Evolutionary conservation across 2,797 vertebrate species (phyloP).

Genomic region (Hemitrygon akajei): DNA sequence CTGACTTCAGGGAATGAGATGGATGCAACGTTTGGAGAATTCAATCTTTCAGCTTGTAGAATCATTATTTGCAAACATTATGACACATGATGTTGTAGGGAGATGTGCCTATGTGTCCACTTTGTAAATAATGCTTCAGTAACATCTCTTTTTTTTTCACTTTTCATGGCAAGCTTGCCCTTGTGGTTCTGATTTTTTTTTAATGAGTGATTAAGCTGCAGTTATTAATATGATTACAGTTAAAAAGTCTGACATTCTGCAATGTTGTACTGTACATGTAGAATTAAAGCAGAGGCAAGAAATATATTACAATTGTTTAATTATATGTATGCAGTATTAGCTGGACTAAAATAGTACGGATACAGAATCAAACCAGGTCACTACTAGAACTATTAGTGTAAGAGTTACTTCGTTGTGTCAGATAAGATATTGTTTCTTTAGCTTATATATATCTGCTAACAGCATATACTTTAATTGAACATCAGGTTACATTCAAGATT

Average conservation of each 20-base stretch:
- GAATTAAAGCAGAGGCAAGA: neutral
- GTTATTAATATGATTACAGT: neutral
- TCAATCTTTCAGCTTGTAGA: conserved; percentile 3
- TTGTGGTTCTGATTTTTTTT: neutral
- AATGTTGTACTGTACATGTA: neutral
- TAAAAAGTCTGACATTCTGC: neutral
- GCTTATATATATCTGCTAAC: neutral
- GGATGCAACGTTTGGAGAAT: conserved; percentile 8
- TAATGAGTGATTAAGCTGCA: neutral
- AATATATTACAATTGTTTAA: neutral
- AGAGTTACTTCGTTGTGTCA: neutral
- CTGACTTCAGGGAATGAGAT: neutral
- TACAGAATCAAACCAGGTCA: neutral
- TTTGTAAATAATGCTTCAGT: conserved; percentile 6
- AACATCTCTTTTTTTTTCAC: neutral
- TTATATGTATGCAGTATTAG: neutral
- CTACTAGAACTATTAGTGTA: neutral
- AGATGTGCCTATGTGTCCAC: conserved; percentile 15
- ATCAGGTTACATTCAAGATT: neutral
- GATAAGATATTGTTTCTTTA: neutral
- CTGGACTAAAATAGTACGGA: neutral
- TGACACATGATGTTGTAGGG: neutral
- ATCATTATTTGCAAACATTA: neutral
- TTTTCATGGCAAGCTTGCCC: neutral
- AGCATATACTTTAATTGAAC: neutral